Evolutionary conservation across 1,140 invertebrate genomes (phyloP), one percentile per base, ranked within the genome.

Genomic region (Drosophila prosaltans): DNA sequence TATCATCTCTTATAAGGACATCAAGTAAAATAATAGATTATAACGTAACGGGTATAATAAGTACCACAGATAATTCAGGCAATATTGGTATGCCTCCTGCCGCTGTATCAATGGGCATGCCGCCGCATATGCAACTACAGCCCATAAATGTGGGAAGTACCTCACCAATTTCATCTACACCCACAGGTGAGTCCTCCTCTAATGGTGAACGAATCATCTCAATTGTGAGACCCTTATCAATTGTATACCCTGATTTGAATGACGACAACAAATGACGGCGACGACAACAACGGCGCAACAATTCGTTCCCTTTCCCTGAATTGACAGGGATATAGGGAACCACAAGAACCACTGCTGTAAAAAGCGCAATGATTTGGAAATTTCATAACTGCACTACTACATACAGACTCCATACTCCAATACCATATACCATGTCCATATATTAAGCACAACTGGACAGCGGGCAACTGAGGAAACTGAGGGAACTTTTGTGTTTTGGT

Each of bases 351-450:
- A 61, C n/a, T 51, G 48, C 63, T 41, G 28, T 77, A 70, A 80
- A 81, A 82, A 80, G 85, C 78, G 85, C 90, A 91, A 80, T 85
- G 90, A 91, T 91, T 89, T 90, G 90, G 90, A 91, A 91, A 91
- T 86, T 91, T 88, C 83, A 90, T 80, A 79, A 85, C 79, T 89
- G 74, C 80, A 81, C 67, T 60, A 67, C 63, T 48, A 36, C 64
- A 54, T 7, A 57, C 16, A 62, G 51, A 59, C 59, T 57, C 32
- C 62, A 71, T 28, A 60, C 68, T 28, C 65, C 65, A 61, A 54
- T 45, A 51, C 55, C 57, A 40, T 55, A 30, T 30, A 30, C 32
- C 16, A 30, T 36, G 4, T 36, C 32, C 32, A 36, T 36, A 36
- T 36, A 5, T 36, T 36, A 1, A 48, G 39, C 63, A 75, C 72